Evolutionary conservation across 2,888 invertebrate species (phyloP).

Genomic region (Brachyptera putata): DNA sequence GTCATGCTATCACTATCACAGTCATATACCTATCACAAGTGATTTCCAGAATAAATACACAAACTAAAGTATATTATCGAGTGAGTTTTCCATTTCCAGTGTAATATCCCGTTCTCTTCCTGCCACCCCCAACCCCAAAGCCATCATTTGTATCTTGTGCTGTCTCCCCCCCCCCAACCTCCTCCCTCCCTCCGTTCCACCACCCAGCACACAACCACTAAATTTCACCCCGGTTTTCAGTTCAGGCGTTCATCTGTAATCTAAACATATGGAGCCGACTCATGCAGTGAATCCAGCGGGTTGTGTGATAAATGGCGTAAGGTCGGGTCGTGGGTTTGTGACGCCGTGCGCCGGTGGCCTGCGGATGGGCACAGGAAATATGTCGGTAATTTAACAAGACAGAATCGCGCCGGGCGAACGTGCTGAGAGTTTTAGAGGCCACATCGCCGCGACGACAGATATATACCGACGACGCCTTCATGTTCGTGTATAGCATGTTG

Average conservation of each 20-base stretch:
- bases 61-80: not conserved
- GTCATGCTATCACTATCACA: too few species aligned
- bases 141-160: too few species aligned
- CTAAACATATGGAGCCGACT: conserved; percentile 36
- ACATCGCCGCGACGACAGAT: conserved; percentile 20
- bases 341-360: conserved; percentile 19
- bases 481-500: not conserved
- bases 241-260: conserved; percentile 33
- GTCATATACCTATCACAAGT: too few species aligned
- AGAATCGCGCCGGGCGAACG: conserved; percentile 27
- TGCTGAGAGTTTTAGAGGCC: conserved; percentile 33
- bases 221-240: conserved; percentile 39
- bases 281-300: conserved; percentile 34
- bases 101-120: conserved; percentile 27
- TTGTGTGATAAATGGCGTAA: conserved; percentile 34
- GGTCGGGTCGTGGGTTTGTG: conserved; percentile 22
- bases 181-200: conserved; percentile 16
- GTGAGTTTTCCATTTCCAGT: conserved; percentile 27
- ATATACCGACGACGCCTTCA: not conserved
- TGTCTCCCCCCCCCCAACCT: too few species aligned
- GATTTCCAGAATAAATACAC: too few species aligned
- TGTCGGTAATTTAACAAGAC: conserved; percentile 35
- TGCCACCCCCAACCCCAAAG: conserved; percentile 13
- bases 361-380: conserved; percentile 32
- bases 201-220: conserved; percentile 37